Evolutionary conservation across 2,113 vertebrate genomes (phyloP).

Genomic region (Tonatia bakeri): DNA sequence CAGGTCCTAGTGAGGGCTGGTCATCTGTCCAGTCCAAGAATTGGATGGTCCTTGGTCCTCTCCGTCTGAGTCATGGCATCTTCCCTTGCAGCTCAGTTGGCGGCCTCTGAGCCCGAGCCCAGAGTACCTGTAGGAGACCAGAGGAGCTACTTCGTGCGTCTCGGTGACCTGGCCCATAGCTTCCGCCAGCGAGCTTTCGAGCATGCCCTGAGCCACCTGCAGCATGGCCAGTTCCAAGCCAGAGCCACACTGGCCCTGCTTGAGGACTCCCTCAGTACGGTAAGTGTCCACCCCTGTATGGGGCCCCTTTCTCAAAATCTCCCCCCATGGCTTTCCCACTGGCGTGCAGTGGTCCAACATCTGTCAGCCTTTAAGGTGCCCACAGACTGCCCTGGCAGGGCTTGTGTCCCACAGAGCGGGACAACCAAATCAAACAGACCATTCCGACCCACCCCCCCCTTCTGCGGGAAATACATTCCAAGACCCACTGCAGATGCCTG

Average conservation of each 20-base stretch:
- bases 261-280: constrained; percentile 83
- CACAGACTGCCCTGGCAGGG: no score
- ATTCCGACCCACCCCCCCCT: no score
- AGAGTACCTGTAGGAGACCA: constrained; percentile 56
- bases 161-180: constrained; percentile 85
- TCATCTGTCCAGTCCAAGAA: fast-evolving
- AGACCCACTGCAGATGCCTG: not conserved
- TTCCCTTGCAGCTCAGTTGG: constrained; percentile 73
- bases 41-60: fast-evolving
- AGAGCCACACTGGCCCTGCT: constrained; percentile 82
- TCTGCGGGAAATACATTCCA: not conserved
- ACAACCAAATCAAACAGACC: not conserved
- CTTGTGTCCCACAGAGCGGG: not conserved
- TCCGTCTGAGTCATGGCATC: fast-evolving
- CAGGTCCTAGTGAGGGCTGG: no score
- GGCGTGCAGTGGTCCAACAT: fast-evolving
- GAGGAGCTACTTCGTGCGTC: constrained; percentile 85
- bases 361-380: not conserved
- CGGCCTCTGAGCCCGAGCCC: constrained; percentile 38
- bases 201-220: constrained; percentile 84
- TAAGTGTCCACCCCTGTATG: constrained; percentile 68
- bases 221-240: constrained; percentile 78
- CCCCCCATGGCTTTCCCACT: not conserved
- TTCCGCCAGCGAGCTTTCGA: constrained; percentile 86
- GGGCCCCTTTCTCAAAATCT: not conserved